Evolutionary conservation across 2,888 invertebrate genomes (phyloP).

Genomic region (Drosophila eohydei): DNA sequence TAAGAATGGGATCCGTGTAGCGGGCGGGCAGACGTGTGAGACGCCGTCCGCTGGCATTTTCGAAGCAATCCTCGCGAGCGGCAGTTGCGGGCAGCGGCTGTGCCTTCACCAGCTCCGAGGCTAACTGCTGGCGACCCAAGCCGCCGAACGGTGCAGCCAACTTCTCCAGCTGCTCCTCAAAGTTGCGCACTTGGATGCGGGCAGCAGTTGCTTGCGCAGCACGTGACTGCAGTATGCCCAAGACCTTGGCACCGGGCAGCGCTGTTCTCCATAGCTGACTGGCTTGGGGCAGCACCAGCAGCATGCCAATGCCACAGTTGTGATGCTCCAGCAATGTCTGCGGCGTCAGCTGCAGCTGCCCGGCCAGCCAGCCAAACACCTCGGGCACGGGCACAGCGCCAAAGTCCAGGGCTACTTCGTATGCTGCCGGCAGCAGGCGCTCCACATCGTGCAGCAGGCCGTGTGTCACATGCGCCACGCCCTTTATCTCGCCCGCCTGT

Average conservation of each 20-base stretch:
- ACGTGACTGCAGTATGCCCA: conserved; percentile 85
- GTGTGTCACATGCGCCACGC: conserved; percentile 96
- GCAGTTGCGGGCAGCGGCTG: conserved; percentile 17
- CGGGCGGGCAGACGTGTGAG: conserved; percentile 82
- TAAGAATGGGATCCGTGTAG: conserved; percentile 92
- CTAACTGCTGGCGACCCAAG: conserved; percentile 34
- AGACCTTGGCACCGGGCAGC: conserved; percentile 84
- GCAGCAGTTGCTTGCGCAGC: not conserved
- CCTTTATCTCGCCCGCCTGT: conserved; percentile 89
- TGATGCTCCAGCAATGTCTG: conserved; percentile 95
- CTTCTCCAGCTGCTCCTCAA: conserved; percentile 88
- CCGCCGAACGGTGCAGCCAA: conserved; percentile 80
- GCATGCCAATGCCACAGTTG: conserved; percentile 97
- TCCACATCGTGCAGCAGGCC: conserved; percentile 96
- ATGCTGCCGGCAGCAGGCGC: conserved; percentile 90
- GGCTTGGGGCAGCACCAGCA: conserved; percentile 89
- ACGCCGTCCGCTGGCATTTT: conserved; percentile 75
- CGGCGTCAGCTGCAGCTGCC: conserved; percentile 90
- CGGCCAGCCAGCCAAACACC: conserved; percentile 95
- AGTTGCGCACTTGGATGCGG: conserved; percentile 88
- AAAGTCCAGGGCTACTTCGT: conserved; percentile 90
- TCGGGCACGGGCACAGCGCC: conserved; percentile 89
- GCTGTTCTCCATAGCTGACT: conserved; percentile 85
- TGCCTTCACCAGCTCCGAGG: conserved; percentile 47
- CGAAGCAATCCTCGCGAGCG: conserved; percentile 70